Evolutionary conservation across 2,113 vertebrate genomes (phyloP).

Genomic region (Sander lucioperca): DNA sequence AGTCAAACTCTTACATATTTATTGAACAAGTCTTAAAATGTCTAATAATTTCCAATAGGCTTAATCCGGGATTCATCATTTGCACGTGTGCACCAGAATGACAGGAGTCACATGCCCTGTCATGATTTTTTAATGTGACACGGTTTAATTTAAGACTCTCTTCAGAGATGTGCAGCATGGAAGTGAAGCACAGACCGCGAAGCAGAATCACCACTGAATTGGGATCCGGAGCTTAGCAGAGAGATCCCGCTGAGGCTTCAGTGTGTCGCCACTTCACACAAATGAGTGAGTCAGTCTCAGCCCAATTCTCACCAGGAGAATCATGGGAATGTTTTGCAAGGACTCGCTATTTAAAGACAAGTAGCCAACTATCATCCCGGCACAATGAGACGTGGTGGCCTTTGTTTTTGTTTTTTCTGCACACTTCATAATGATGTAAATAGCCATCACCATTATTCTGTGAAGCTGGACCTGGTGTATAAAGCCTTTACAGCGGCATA

Average conservation of each 20-base stretch:
- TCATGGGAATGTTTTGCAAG: slow-evolving; percentile 36
- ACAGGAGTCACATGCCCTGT: background rate
- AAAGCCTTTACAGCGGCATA: background rate
- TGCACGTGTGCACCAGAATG: background rate
- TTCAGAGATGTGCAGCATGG: background rate
- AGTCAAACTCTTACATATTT: slow-evolving; percentile 17
- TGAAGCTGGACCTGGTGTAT: background rate
- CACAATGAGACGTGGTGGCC: slow-evolving; percentile 21
- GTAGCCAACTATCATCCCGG: slow-evolving; percentile 29
- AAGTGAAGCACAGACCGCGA: slow-evolving; percentile 15
- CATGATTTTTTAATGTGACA: slow-evolving; percentile 7
- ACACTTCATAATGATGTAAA: background rate
- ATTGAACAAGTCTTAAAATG: slow-evolving; percentile 23
- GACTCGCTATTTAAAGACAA: slow-evolving; percentile 42
- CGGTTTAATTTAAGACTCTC: slow-evolving; percentile 22
- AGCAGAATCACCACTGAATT: slow-evolving; percentile 37
- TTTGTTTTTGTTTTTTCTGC: background rate
- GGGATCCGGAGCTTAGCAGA: slow-evolving; percentile 47
- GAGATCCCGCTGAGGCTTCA: slow-evolving; percentile 56
- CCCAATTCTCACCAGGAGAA: slow-evolving; percentile 52
- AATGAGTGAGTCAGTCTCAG: slow-evolving; percentile 48
- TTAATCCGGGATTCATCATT: slow-evolving; percentile 27
- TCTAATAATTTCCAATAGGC: slow-evolving; percentile 8
- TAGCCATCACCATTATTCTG: slow-evolving; percentile 11
- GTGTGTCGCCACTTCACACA: slow-evolving; percentile 64